phyloP scores from a whole-genome alignment of 2,113 vertebrate genomes.

The Phodopus roborovskii region DNA sequence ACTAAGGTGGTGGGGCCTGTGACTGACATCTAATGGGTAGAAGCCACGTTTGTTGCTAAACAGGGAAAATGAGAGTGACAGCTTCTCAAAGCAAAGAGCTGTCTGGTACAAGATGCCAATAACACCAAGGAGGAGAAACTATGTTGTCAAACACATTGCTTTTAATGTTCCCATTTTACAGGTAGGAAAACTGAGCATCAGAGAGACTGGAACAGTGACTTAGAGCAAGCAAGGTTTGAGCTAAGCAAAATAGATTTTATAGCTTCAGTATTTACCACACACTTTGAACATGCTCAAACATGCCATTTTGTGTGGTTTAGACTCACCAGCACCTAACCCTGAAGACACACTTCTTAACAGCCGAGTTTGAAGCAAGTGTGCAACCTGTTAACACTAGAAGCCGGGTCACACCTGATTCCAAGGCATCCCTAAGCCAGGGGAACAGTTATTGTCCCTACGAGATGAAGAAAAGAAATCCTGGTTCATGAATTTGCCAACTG shows the following conservation, averaged over 20 bases:
- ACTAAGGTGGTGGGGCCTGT: background rate
- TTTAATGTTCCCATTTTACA: background rate
- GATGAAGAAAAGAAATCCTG: background rate
- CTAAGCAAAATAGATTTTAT: background rate
- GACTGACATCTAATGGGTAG: background rate
- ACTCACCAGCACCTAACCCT: background rate
- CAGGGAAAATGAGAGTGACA: no score
- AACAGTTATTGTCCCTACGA: background rate
- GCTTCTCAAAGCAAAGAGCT: background rate
- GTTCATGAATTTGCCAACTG: slow-evolving; percentile 24
- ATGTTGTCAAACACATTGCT: background rate
- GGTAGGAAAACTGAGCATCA: background rate
- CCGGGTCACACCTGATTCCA: background rate
- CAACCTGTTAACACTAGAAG: background rate
- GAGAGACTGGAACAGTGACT: background rate
- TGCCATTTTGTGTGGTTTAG: background rate
- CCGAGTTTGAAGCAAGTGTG: background rate
- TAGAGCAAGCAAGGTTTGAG: background rate
- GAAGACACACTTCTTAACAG: background rate
- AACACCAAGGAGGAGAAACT: background rate
- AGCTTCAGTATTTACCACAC: background rate
- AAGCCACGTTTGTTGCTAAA: background rate
- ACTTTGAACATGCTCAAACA: background rate
- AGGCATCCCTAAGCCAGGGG: background rate
- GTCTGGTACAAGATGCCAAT: background rate